Evolutionary conservation across 2,888 invertebrate genomes (phyloP).

Genomic region (Phyllotreta striolata): DNA sequence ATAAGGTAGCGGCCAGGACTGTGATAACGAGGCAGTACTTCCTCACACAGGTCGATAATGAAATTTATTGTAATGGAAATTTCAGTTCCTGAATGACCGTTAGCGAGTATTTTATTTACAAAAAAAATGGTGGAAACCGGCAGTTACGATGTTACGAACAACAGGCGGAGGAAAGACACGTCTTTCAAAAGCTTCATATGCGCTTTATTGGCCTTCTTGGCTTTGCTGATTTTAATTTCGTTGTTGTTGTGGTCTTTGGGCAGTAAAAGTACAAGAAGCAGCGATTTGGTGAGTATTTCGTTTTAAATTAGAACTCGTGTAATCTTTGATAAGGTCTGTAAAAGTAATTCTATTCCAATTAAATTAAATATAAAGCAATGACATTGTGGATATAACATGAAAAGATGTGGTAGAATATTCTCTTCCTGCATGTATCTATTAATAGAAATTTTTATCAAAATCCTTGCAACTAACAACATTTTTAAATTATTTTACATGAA

Average conservation of each 20-base stretch:
- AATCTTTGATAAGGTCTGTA: too few species aligned
- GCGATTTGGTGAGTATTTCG: background rate
- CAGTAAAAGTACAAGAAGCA: background rate
- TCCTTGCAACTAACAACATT: too few species aligned
- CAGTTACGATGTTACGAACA: conserved; percentile 13
- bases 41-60: conserved; percentile 16
- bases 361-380: too few species aligned
- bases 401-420: too few species aligned
- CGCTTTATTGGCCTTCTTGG: conserved; percentile 40
- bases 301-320: background rate
- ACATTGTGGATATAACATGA: too few species aligned
- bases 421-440: too few species aligned
- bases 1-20: conserved; percentile 20
- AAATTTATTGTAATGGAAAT: conserved; percentile 1
- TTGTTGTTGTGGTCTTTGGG: conserved; percentile 25
- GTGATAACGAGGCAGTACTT: conserved; percentile 9
- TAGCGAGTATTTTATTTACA: background rate
- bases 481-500: too few species aligned
- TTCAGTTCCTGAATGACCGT: background rate
- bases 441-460: too few species aligned
- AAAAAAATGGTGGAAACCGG: conserved; percentile 22
- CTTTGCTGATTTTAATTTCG: conserved; percentile 38
- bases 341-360: too few species aligned
- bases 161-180: conserved; percentile 21
- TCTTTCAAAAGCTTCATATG: conserved; percentile 41